Evolutionary conservation across 2,797 vertebrate species (phyloP), one percentile per base, ranked within the genome.

Genomic region (Myotis pilosus): DNA sequence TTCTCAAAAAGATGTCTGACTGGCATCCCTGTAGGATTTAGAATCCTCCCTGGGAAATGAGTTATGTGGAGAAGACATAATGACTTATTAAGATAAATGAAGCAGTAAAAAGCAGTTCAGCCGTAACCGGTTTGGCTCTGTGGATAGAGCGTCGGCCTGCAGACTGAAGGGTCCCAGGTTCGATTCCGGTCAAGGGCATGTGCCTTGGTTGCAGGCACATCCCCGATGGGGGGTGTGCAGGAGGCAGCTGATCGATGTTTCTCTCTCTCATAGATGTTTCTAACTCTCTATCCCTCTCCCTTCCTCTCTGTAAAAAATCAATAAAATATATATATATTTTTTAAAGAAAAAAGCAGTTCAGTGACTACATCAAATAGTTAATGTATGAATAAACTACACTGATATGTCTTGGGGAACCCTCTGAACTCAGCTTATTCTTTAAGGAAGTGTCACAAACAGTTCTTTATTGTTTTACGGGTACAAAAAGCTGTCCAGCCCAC

Each of bases 41-140:
- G 30, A 93, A 81, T 72, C 44, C 62, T 81, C 87, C 84, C 57
- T 82, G n/a, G 90, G 92, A 96, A 96, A 78, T 41, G 22, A 33
- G 75, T 91, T 89, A 94, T 15, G 28, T 57, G 64, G 74, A 89
- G 22, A 91, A 92, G 38, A 82, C 9, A 79, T 33, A 75, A 90
- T 91, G 62, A 95, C 80, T 95, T 92, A 94, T 36, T 95, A 91
- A 91, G 57, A 78, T 91, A 95, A 88, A 57, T 90, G 55, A 95
- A 91, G 79, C 87, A 94, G 74, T 71, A 89, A 94, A 96, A 95
- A 94, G 69, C 75, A 93, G 68, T 71, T 86, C 64, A 94, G 36
- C 38, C 38, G 6, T 38, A 38, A 38, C 38, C 6, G 38, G 38
- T 38, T 38, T 38, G 38, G 38, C 38, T 38, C 38, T 38, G 38